Percentiles rank a stretch among this genome's conserved stretches.
Evolutionary conservation across 1,140 invertebrate species (phyloP).

Genomic region (Mya arenaria): DNA sequence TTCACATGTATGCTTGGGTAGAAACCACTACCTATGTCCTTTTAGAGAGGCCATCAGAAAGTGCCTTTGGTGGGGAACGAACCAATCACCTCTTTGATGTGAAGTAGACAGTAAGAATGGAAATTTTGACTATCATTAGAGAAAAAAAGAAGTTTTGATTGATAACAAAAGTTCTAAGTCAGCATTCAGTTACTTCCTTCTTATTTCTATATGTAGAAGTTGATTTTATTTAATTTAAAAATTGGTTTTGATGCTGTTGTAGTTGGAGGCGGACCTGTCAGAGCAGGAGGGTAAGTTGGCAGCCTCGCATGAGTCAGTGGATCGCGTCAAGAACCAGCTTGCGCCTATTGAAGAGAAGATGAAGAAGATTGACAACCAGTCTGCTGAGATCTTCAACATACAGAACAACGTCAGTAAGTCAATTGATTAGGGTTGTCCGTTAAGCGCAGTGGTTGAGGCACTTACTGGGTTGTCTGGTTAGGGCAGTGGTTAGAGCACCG

Average conservation of each 20-base stretch:
- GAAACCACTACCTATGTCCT: no score
- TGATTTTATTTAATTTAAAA: no score
- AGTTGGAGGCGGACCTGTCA: constrained; percentile 81
- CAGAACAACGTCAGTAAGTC: constrained; percentile 72
- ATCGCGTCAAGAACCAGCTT: constrained; percentile 82
- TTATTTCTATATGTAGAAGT: neutral
- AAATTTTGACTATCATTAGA: no score
- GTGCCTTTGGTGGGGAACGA: no score
- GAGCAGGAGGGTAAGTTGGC: constrained; percentile 84
- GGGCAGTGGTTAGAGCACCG: no score
- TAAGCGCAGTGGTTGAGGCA: neutral
- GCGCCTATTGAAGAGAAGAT: constrained; percentile 83
- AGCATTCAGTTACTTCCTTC: neutral
- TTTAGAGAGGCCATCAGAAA: no score
- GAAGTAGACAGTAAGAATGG: no score
- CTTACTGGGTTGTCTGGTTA: no score
- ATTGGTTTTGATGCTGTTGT: constrained; percentile 11
- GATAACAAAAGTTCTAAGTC: no score
- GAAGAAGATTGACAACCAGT: constrained; percentile 61
- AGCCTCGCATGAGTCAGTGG: constrained; percentile 84
- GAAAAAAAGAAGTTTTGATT: no score
- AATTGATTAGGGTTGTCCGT: neutral
- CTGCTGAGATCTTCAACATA: constrained; percentile 69
- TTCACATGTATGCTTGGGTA: no score
- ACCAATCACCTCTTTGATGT: no score